These are phyloP conservation scores for Hormaphis cornu DNA, from an alignment of 1,140 invertebrate genomes.

Conservation along the genomic window DNA sequence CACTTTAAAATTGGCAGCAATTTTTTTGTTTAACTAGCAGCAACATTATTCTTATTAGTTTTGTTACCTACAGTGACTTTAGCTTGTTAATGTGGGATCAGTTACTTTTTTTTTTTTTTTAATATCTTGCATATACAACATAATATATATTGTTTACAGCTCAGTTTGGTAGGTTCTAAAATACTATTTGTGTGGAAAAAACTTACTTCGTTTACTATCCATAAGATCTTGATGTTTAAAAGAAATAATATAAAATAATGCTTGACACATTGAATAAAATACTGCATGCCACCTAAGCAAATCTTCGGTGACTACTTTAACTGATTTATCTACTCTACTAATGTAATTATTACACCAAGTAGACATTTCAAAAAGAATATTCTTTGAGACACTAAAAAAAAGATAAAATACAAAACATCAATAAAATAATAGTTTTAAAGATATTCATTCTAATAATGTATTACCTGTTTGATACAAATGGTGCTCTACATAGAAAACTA, in stretches of 20 bases:
- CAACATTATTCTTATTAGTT: no score
- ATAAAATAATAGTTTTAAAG: background rate
- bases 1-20: slow-evolving; percentile 27
- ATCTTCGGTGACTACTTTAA: slow-evolving; percentile 45
- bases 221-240: slow-evolving; percentile 79
- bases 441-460: background rate
- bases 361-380: slow-evolving; percentile 54
- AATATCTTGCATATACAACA: no score
- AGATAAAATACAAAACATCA: slow-evolving; percentile 39
- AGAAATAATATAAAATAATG: slow-evolving; percentile 79
- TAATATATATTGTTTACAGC: no score
- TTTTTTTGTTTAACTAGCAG: no score
- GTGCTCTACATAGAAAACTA: slow-evolving; percentile 61
- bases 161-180: no score
- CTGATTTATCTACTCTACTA: slow-evolving; percentile 47
- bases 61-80: no score
- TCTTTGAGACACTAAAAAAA: slow-evolving; percentile 50
- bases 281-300: slow-evolving; percentile 60
- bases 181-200: no score
- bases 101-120: no score
- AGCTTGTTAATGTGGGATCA: no score
- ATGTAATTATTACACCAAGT: slow-evolving; percentile 70
- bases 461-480: slow-evolving; percentile 58
- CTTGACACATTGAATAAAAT: slow-evolving; percentile 84
- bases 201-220: slow-evolving; percentile 61